Conservation (phyloP, 64 coral and sea anemone species). For the Acropora yongei region DNA sequence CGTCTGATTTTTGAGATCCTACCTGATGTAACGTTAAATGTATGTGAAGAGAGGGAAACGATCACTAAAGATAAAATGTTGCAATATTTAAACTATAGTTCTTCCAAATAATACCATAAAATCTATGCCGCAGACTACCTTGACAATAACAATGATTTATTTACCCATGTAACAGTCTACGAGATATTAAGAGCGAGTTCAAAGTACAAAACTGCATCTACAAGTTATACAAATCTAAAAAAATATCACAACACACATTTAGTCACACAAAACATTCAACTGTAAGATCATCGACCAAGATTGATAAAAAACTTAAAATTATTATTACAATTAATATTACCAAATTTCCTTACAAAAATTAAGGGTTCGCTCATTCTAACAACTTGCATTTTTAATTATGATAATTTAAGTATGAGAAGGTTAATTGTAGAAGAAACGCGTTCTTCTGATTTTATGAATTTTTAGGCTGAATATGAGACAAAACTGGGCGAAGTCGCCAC, state of each 20-base stretch:
- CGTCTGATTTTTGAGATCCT: not conserved
- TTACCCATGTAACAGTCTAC: not conserved
- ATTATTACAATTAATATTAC: not conserved
- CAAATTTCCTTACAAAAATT: not conserved
- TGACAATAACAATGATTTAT: not conserved
- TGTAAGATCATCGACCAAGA: not conserved
- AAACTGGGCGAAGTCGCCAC: not conserved
- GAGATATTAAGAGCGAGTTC: not conserved
- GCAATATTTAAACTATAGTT: conserved; percentile 2
- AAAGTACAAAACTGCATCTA: not conserved
- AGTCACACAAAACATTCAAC: not conserved
- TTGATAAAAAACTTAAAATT: not conserved
- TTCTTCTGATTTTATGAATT: not conserved
- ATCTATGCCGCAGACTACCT: conserved; percentile 15
- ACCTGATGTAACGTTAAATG: conserved; percentile 1
- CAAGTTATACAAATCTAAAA: not conserved
- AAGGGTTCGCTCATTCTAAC: not conserved
- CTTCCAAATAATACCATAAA: conserved; percentile 4
- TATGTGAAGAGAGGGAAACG: not conserved
- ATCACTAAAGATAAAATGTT: not conserved
- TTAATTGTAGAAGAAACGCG: not conserved
- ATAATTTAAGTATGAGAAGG: not conserved
- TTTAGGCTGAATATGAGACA: not conserved
- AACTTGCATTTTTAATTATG: conserved; percentile 5
- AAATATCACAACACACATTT: not conserved